Evolutionary conservation across 2,888 invertebrate species (phyloP).

Genomic region (Baccha elongata): DNA sequence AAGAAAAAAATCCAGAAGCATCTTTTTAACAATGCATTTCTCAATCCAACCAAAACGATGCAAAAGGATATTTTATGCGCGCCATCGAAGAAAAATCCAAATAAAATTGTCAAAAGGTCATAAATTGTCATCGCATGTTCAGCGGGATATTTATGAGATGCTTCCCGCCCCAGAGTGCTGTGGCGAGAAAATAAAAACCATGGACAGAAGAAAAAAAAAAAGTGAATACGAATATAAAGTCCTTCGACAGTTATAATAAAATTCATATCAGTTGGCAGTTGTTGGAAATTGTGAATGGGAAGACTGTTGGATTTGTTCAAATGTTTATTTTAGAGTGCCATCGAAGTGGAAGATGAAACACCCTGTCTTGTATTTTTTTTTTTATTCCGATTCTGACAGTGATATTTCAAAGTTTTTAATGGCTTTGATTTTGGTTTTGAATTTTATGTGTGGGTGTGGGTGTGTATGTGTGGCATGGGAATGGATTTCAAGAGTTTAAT

Average conservation of each 20-base stretch:
- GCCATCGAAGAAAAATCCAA: constrained; percentile 49
- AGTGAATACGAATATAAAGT: constrained; percentile 31
- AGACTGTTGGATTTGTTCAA: constrained; percentile 46
- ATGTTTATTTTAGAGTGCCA: constrained; percentile 56
- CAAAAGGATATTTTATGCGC: constrained; percentile 13
- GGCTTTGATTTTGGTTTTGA: constrained; percentile 63
- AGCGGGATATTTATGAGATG: constrained; percentile 62
- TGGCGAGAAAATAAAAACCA: constrained; percentile 9
- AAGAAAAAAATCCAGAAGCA: constrained; percentile 2
- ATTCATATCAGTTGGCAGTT: constrained; percentile 43
- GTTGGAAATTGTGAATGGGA: constrained; percentile 38
- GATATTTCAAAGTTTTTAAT: constrained; percentile 69
- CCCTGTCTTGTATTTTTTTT: constrained; percentile 27
- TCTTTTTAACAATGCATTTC: constrained; percentile 60
- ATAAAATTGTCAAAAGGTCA: constrained; percentile 65
- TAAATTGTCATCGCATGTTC: constrained; percentile 70
- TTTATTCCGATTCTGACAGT: constrained; percentile 27
- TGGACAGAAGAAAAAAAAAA: constrained; percentile 9
- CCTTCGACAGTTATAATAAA: constrained; percentile 48
- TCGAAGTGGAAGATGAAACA: constrained; percentile 26
- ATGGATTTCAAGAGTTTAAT: constrained; percentile 67
- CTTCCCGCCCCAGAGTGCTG: constrained; percentile 21
- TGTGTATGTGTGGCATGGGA: neutral
- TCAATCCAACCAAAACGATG: constrained; percentile 11
- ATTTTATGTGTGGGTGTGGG: constrained; percentile 32